These are phyloP conservation scores for Esox niger DNA, from an alignment of 2,113 vertebrate genomes.

Conservation along the genomic window DNA sequence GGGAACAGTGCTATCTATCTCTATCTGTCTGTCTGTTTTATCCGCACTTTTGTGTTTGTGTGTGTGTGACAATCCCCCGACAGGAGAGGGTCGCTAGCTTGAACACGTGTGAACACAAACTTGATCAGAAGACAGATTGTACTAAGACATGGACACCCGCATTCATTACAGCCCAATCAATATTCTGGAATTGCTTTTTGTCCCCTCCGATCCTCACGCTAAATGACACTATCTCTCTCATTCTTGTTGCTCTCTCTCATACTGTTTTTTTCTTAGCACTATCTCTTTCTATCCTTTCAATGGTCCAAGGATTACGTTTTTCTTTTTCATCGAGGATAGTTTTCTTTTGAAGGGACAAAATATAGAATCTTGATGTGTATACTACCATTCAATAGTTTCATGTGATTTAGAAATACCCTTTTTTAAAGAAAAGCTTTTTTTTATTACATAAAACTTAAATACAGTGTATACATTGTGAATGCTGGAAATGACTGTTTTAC, in stretches of 20 bases:
- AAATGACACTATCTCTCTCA: slow-evolving; percentile 48
- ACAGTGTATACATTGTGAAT: too few species aligned
- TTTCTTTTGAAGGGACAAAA: slow-evolving; percentile 18
- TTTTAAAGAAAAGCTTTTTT: too few species aligned
- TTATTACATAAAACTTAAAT: too few species aligned
- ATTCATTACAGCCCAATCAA: slow-evolving; percentile 71
- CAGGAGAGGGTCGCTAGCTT: slow-evolving; percentile 63
- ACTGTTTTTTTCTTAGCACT: slow-evolving; percentile 16
- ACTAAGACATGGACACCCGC: slow-evolving; percentile 70
- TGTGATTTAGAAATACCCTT: too few species aligned
- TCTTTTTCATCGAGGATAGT: slow-evolving; percentile 57
- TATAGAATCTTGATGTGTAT: too few species aligned
- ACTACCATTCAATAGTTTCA: too few species aligned
- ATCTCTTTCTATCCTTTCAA: slow-evolving; percentile 43
- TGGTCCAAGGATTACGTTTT: slow-evolving; percentile 48
- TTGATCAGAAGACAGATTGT: slow-evolving; percentile 73
- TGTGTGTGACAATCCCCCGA: slow-evolving; percentile 63
- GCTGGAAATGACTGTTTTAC: too few species aligned
- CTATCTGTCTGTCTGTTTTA: slow-evolving; percentile 50
- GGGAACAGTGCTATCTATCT: slow-evolving; percentile 62
- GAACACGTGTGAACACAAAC: slow-evolving; percentile 64
- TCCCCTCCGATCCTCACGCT: slow-evolving; percentile 66
- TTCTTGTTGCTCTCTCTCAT: slow-evolving; percentile 27
- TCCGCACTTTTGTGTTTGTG: slow-evolving; percentile 45
- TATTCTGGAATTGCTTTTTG: slow-evolving; percentile 75